Evolutionary conservation across 2,797 vertebrate species (phyloP), one percentile per base, ranked within the genome.

Genomic region (Melanogrammus aeglefinus): DNA sequence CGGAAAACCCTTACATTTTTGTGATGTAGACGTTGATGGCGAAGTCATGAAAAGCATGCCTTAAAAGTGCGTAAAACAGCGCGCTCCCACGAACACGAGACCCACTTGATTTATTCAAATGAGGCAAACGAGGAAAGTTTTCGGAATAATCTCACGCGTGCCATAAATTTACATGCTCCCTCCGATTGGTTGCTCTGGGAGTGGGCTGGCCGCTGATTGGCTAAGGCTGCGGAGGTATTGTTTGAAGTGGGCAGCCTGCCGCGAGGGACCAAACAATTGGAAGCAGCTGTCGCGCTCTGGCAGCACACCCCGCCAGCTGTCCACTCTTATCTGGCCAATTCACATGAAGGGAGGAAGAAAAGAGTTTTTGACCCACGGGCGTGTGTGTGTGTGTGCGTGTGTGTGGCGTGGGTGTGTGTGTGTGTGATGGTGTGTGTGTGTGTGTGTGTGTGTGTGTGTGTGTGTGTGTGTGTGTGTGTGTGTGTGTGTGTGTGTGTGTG

Each of bases 281-380:
- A 96, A 95, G 97, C 97, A 99, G 97, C 97, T 99, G 97, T 98
- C 97, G 94, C 91, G 95, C 96, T 95, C 96, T 96, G 96, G 96
- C 96, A 95, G 95, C 95, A 96, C 96, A 96, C 96, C 96, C 96
- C 94, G 95, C 97, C 97, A 99, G 97, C 97, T 99, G 97, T 98
- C 97, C 96, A 96, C 96, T 96, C 97, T 97, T 98, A 98, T 99
- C 97, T 96, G 92, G 94, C 92, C 94, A 94, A 94, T 95, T 95
- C 96, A 93, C 94, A 95, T 95, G 96, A 96, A 96, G 94, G 94
- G 95, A 94, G 95, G 91, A 94, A 94, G 94, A 94, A 96, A 94
- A 95, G 95, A 97, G 96, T 97, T 96, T 95, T 96, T 95, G 97
- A 96, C 95, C 95, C 95, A 94, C 94, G 94, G 91, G 91, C 93